Percentiles rank a stretch among this genome's conserved stretches.
phyloP scores from a whole-genome alignment of 2,888 invertebrate genomes.

The Odontocolon sp. region DNA sequence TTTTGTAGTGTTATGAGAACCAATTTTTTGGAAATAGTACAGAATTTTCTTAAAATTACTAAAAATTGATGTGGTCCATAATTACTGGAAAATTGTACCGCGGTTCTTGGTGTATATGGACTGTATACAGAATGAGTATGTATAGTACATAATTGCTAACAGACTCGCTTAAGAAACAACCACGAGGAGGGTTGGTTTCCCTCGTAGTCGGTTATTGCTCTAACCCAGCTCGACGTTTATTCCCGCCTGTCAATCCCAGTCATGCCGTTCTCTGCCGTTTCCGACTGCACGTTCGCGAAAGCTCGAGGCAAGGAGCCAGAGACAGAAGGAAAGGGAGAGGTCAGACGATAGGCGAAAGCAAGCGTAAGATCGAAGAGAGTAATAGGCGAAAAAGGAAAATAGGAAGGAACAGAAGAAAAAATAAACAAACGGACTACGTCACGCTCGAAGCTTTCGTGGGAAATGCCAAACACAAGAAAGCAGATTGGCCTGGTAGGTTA shows the following conservation, averaged over 20 bases:
- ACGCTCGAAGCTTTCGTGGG: slow-evolving; percentile 26
- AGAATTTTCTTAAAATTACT: too few relatives aligned
- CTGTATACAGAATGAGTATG: too few relatives aligned
- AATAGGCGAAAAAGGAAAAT: neutral
- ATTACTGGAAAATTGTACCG: too few relatives aligned
- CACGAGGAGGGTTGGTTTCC: slow-evolving; percentile 7
- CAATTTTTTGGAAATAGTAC: too few relatives aligned
- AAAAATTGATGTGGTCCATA: too few relatives aligned
- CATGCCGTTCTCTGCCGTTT: slow-evolving; percentile 21
- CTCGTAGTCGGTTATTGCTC: slow-evolving; percentile 12
- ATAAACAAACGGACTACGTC: neutral
- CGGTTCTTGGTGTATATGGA: too few relatives aligned
- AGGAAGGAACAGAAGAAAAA: neutral
- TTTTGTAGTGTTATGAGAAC: too few relatives aligned
- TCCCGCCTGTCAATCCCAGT: slow-evolving; percentile 39
- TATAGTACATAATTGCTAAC: too few relatives aligned
- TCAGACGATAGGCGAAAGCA: slow-evolving; percentile 7
- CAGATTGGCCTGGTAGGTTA: slow-evolving; percentile 19
- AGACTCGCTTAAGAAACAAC: slow-evolving; percentile 4
- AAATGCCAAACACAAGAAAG: slow-evolving; percentile 31
- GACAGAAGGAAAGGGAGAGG: slow-evolving; percentile 16
- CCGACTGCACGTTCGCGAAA: slow-evolving; percentile 18
- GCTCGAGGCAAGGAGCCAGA: slow-evolving; percentile 17
- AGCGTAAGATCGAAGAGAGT: neutral
- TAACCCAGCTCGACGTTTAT: slow-evolving; percentile 36